Evolutionary conservation across 2,888 invertebrate genomes (phyloP).

Genomic region (Nineta flava): DNA sequence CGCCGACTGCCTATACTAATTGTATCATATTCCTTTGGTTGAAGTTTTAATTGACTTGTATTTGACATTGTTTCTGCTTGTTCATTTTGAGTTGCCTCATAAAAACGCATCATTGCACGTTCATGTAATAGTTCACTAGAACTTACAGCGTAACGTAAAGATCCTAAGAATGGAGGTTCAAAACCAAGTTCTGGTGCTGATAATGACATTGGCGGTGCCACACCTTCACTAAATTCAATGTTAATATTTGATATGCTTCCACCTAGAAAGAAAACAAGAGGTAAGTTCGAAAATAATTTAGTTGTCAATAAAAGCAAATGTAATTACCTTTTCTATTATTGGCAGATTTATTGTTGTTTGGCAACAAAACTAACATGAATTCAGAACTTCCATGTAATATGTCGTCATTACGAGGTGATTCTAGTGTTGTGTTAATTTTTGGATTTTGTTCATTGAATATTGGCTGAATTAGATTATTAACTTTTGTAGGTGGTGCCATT

Average conservation of each 20-base stretch:
- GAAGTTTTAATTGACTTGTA: conserved; percentile 3
- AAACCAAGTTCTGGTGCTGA: conserved; percentile 65
- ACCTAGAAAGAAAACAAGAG: conserved; percentile 11
- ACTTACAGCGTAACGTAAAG: conserved; percentile 56
- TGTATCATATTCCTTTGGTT: conserved; percentile 14
- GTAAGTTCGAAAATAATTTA: not conserved
- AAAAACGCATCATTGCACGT: conserved; percentile 65
- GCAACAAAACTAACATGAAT: conserved; percentile 63
- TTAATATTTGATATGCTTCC: conserved; percentile 24
- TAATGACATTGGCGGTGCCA: conserved; percentile 65
- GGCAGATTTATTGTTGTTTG: conserved; percentile 27
- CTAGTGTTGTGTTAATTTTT: conserved; percentile 7
- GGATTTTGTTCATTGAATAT: conserved; percentile 7
- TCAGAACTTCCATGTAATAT: conserved; percentile 53
- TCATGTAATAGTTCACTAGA: conserved; percentile 72
- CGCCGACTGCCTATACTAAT: conserved; percentile 15
- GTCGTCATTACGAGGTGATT: conserved; percentile 16
- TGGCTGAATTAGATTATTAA: conserved; percentile 8
- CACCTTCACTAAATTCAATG: conserved; percentile 48
- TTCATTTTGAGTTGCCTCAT: conserved; percentile 59
- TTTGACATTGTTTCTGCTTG: conserved; percentile 36
- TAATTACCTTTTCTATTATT: conserved; percentile 18
- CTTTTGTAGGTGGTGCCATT: not conserved
- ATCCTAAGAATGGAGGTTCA: conserved; percentile 35
- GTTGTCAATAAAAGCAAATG: not conserved